Evolutionary conservation across 2,888 invertebrate genomes (phyloP), one percentile per base, ranked within the genome.

Genomic region (Brachyptera putata): DNA sequence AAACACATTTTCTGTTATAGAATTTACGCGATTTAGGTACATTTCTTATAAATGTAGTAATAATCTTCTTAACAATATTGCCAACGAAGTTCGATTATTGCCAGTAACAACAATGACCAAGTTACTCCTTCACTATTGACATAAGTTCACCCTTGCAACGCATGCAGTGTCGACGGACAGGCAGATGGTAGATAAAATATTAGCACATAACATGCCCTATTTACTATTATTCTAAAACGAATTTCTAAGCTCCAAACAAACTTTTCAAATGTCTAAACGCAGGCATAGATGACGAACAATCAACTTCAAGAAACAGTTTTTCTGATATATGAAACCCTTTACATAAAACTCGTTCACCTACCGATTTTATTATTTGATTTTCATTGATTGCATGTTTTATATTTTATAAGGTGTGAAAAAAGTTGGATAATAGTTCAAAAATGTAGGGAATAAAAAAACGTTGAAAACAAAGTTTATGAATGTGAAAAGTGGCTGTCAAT

Each of bases 311-410:
- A 36, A 36, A 53, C 34, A 53, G 21, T 53, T 50, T 50, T 21
- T 50, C n/a, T 34, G 53, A 53, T 36, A 53, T 53, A 53, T 36
- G 53, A 53, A 53, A 34, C 53, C 53, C 53, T 53, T 53, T 53
- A 14, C 36, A 53, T 36, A 53, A 53, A 50, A 50, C 30, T 34
- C 30, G 30, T 30, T 18, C 5, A 3, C 30, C 30, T 30, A 30
- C 30, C 39, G 14, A 2, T 18, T 43, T 18, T 43, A 3, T 18
- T 36, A 21, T 36, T 9, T 21, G 34, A 18, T 34, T 30, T 3
- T n/a, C 43, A 36, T 53, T 34, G 36, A 34, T 50, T 53, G 53
- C 36, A 36, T 30, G 36, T 53, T 34, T 53, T 50, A 30, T 26
- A 14, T 14, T n/a, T n/a, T n/a, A n/a, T 11, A 50, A 50, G 30